Base-by-base conservation (phyloP, 1,140 invertebrate species). In the Lordiphosa collinella region DNA sequence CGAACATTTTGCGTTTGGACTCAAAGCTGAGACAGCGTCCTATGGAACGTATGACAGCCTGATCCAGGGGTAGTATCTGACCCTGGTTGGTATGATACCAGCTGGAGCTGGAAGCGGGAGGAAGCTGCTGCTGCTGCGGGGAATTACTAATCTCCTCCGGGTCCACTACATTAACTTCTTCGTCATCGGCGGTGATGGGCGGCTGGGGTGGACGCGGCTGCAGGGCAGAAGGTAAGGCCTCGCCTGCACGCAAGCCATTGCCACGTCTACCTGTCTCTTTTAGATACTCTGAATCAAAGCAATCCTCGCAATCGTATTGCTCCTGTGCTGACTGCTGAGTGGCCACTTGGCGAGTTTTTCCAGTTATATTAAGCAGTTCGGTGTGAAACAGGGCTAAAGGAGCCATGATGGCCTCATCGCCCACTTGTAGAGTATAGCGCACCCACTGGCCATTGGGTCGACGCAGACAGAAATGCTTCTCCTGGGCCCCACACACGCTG, bases 1-100 rank as follows among this genome's bases (percentile, higher is more conserved):
- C 96, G 78, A 97, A 98, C 96, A 99, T 97, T 90, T 97, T 96
- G 13, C 95, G 91, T 90, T 97, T 98, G 32, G 98, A 89, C 66
- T 99, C 97, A 59, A 98, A 97, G 16, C 91, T 94, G 3, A 92
- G 91, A 90, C 96, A 98, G 78, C 94, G 92, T 69, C 98, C 96
- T 59, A 99, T 98, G 76, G 96, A 96, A 84, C 96, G 95, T 10
- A 98, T 89, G 62, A 98, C 94, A 1, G 96, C 96, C 78, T 96
- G 94, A 90, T 98, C 97, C 14, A 99, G 88, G 2, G 96, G 94
- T 51, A 98, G 89, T 5, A 98, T 91, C 86, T 96, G 95, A 12
- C 95, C 95, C 1, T 93, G 93, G 5, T 92, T 91, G 43, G 94
- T 91, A 7, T 93, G 89, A 48, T 93, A 93, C 64, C 92, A 66